phyloP scores from a whole-genome alignment of 1,140 invertebrate species.

The Micrasema longulum region DNA sequence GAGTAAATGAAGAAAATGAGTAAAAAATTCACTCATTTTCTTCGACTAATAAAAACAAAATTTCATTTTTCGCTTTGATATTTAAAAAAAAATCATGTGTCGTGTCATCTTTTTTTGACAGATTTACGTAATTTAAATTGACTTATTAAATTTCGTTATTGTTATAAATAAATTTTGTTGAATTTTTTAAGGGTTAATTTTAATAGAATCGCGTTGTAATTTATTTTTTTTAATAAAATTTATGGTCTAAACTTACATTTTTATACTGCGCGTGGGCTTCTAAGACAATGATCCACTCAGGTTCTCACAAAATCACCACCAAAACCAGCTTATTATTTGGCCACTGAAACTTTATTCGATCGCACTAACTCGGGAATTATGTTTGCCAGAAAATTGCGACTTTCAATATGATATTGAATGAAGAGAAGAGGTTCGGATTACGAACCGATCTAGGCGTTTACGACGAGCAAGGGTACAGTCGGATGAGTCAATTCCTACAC shows the following conservation, averaged over 20 bases:
- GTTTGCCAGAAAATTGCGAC: conserved; percentile 3
- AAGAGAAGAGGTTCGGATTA: conserved; percentile 14
- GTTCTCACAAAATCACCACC: conserved; percentile 3
- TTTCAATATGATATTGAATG: conserved; percentile 25
- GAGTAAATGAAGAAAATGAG: too few relatives aligned
- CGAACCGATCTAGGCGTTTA: conserved; percentile 23
- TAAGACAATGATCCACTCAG: conserved; percentile 1
- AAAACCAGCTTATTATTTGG: neutral
- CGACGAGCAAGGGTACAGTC: conserved; percentile 28
- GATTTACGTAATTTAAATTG: too few relatives aligned
- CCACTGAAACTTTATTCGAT: neutral
- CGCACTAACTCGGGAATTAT: neutral
- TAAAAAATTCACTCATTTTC: too few relatives aligned
- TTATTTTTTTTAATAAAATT: conserved; percentile 8
- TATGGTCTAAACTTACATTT: conserved; percentile 1
- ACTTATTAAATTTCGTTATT: too few relatives aligned
- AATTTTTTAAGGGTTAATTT: too few relatives aligned
- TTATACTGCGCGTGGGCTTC: neutral
- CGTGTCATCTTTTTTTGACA: too few relatives aligned
- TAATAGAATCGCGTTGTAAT: too few relatives aligned
- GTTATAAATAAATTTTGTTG: too few relatives aligned
- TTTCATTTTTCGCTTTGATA: too few relatives aligned
- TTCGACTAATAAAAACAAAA: too few relatives aligned
- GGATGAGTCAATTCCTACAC: neutral
- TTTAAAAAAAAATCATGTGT: too few relatives aligned